Evolutionary conservation across 35 echinoderm and acorn worm genomes (phyloP).

Genomic region (Lytechinus pictus): DNA sequence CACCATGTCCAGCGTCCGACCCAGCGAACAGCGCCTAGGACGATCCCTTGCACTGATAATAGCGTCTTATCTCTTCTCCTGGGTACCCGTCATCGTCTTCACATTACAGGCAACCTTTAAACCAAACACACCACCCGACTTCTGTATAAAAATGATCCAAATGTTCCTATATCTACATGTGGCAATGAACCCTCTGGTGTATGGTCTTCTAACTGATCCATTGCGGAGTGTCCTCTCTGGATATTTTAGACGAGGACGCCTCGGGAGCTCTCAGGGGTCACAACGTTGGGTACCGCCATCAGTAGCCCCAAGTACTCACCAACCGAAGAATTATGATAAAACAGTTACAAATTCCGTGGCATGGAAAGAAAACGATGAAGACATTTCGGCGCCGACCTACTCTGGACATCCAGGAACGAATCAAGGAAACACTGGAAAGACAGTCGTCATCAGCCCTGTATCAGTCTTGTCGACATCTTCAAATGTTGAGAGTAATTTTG

Average conservation of each 20-base stretch:
- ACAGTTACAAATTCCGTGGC: neutral
- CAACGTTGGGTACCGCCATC: constrained; percentile 37
- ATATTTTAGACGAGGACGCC: neutral
- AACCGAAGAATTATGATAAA: neutral
- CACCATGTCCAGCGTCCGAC: constrained; percentile 64
- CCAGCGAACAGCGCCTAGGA: constrained; percentile 60
- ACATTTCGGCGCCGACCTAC: neutral
- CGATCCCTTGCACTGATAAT: constrained; percentile 59
- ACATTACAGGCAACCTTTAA: constrained; percentile 40
- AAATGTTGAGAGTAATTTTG: neutral
- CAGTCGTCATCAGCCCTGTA: neutral
- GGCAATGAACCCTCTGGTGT: constrained; percentile 65
- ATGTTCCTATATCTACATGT: constrained; percentile 59
- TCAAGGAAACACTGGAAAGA: neutral
- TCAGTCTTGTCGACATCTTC: neutral
- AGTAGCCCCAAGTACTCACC: neutral
- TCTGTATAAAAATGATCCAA: constrained; percentile 59
- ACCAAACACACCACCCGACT: neutral
- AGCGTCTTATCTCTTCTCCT: constrained; percentile 53
- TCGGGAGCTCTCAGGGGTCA: neutral
- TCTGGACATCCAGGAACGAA: neutral
- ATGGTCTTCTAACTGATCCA: constrained; percentile 58
- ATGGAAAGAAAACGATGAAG: neutral
- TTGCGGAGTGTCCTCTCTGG: constrained; percentile 38
- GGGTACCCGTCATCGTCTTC: constrained; percentile 56